Evolutionary conservation across 2,113 vertebrate species (phyloP).

Genomic region (Callipepla squamata): DNA sequence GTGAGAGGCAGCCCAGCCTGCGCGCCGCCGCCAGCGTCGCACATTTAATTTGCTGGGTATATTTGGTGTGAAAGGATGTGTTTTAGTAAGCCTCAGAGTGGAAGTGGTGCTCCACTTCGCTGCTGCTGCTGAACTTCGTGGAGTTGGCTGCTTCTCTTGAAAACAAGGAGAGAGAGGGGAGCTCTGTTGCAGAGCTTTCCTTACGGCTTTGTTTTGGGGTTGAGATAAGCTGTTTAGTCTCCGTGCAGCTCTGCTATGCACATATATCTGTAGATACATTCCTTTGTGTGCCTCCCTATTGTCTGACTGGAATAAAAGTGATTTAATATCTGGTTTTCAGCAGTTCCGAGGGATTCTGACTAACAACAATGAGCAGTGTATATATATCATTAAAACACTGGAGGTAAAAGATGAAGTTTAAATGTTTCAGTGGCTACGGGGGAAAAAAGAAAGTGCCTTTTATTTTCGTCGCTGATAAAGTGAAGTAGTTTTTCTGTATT

Average conservation of each 20-base stretch:
- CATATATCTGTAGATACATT: neutral
- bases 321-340: conserved; percentile 21
- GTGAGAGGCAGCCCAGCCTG: conserved; percentile 59
- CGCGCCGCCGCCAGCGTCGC: neutral
- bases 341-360: neutral
- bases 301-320: neutral
- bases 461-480: neutral
- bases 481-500: neutral
- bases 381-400: neutral
- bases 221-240: conserved; percentile 45
- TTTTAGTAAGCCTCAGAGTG: conserved; percentile 20
- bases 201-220: conserved; percentile 19
- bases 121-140: neutral
- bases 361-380: neutral
- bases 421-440: neutral
- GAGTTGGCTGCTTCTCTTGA: neutral
- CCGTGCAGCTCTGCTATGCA: neutral
- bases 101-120: neutral
- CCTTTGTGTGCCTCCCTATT: conserved; percentile 23
- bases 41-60: conserved; percentile 65
- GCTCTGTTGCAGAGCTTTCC: neutral
- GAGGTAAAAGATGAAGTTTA: neutral
- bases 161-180: neutral
- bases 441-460: rapidly evolving
- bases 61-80: neutral